These are phyloP conservation scores for Thunnus thynnus DNA, from an alignment of 2,113 vertebrate genomes.

Conservation along the genomic window DNA sequence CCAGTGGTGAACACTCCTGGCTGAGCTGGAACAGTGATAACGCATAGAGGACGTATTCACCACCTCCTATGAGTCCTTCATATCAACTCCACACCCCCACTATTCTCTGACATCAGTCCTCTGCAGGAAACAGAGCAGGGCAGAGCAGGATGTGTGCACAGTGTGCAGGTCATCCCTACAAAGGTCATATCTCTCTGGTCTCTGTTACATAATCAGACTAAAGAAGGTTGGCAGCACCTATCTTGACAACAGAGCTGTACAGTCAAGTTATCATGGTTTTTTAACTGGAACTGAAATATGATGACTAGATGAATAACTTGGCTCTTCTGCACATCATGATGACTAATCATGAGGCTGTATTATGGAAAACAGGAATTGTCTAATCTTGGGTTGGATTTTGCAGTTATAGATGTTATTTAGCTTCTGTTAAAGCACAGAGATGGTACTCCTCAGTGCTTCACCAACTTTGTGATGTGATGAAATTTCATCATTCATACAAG, in stretches of 20 bases:
- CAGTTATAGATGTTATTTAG: neutral
- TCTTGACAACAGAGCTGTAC: slow-evolving; percentile 30
- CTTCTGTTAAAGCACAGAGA: neutral
- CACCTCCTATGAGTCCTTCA: slow-evolving; percentile 37
- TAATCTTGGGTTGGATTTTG: neutral
- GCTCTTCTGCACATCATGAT: neutral
- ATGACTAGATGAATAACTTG: neutral
- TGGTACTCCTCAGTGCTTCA: too few species aligned
- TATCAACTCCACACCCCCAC: slow-evolving; percentile 34
- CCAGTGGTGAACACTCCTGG: slow-evolving; percentile 43
- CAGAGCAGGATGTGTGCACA: slow-evolving; percentile 75
- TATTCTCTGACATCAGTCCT: slow-evolving; percentile 69
- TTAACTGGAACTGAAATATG: neutral
- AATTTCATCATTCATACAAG: neutral
- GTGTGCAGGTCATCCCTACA: slow-evolving; percentile 53
- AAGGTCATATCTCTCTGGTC: slow-evolving; percentile 64
- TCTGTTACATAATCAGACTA: slow-evolving; percentile 65
- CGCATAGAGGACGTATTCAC: slow-evolving; percentile 56
- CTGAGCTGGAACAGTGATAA: slow-evolving; percentile 56
- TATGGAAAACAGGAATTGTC: neutral
- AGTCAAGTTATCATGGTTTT: neutral
- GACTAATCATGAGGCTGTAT: too few species aligned
- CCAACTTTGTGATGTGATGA: too few species aligned
- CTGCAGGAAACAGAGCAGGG: slow-evolving; percentile 78
- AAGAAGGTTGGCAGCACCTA: slow-evolving; percentile 35